These are phyloP conservation scores for Orthonevra nobilis DNA, from an alignment of 2,888 invertebrate species.

Conservation along the genomic window DNA sequence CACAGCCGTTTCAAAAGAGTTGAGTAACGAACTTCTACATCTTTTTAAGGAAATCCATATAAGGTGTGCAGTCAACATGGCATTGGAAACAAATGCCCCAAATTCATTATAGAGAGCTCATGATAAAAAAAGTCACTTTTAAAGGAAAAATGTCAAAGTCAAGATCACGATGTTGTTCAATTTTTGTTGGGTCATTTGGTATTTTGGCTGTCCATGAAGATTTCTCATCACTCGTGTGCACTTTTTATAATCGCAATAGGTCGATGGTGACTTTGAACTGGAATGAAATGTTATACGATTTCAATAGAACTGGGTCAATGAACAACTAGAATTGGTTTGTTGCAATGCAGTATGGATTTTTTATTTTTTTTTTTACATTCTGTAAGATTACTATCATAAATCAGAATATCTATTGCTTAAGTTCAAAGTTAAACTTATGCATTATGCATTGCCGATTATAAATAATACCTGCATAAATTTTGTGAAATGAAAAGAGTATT, in stretches of 20 bases:
- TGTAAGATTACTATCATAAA: not conserved
- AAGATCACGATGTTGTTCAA: constrained; percentile 24
- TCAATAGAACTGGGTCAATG: constrained; percentile 14
- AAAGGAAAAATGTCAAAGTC: constrained; percentile 61
- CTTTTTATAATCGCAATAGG: not conserved
- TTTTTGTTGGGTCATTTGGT: not conserved
- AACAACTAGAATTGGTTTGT: not conserved
- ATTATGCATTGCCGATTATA: not conserved
- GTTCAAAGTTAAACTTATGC: too few relatives aligned
- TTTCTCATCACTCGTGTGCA: constrained; percentile 6
- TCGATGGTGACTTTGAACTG: constrained; percentile 27
- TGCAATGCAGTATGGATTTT: not conserved
- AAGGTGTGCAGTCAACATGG: constrained; percentile 23
- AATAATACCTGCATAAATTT: not conserved
- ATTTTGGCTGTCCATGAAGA: constrained; percentile 44
- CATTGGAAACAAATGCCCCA: constrained; percentile 20
- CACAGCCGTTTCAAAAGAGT: constrained; percentile 40
- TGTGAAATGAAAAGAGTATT: too few relatives aligned
- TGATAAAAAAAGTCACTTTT: not conserved
- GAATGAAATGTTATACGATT: not conserved
- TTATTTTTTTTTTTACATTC: too few relatives aligned
- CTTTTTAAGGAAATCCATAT: constrained; percentile 33
- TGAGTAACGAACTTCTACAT: constrained; percentile 42
- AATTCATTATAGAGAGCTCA: not conserved
- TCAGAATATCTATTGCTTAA: not conserved